A percentile compares a stretch with the other conserved stretches of the same genome.
Conservation (phyloP, 2,888 invertebrate genomes). For the Yponomeuta plumbellus region DNA sequence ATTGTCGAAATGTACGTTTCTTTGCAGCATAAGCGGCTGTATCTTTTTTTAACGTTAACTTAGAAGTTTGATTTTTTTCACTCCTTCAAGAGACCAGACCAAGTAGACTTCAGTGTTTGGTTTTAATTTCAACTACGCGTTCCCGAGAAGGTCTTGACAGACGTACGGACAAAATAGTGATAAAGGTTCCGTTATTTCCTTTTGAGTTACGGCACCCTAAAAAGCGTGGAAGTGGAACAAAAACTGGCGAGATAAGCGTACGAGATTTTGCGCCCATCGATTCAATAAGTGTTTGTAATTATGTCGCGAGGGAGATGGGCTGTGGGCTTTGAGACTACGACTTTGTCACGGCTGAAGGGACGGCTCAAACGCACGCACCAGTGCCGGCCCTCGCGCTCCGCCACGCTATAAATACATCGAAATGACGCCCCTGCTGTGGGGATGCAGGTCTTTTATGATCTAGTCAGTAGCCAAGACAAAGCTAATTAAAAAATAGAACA, state of each 20-base stretch:
- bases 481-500: background rate
- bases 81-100: no score
- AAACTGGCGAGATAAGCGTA: background rate
- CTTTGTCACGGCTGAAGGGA: constrained; percentile 51
- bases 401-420: constrained; percentile 14
- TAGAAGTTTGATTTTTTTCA: no score
- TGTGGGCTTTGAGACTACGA: constrained; percentile 26
- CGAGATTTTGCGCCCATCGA: background rate
- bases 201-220: no score
- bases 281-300: constrained; percentile 7
- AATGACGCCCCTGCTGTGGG: constrained; percentile 1
- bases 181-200: no score
- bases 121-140: no score
- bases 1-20: no score
- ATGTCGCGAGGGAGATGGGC: constrained; percentile 22
- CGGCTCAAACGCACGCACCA: constrained; percentile 33
- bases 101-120: no score
- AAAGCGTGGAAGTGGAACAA: background rate
- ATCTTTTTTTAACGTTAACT: no score
- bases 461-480: background rate
- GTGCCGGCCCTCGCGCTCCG: background rate
- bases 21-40: no score
- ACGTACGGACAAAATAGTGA: no score
- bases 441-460: background rate
- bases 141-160: no score